Evolutionary conservation across 2,888 invertebrate species (phyloP).

Genomic region (Rotaria socialis): DNA sequence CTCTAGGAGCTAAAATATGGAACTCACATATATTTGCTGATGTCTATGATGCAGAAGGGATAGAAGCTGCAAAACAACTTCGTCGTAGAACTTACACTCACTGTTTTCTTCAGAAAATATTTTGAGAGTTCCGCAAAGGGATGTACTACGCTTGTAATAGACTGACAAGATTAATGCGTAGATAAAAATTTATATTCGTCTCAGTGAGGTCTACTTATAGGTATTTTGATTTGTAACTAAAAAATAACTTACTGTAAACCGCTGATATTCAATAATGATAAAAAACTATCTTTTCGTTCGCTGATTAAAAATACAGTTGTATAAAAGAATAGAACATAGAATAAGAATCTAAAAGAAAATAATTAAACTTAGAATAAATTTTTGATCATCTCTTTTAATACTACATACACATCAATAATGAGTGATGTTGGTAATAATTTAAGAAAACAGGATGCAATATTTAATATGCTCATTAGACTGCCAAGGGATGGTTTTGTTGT

Average conservation of each 20-base stretch:
- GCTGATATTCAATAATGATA: conserved; percentile 32
- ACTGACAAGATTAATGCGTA: too few relatives aligned
- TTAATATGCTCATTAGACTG: background rate
- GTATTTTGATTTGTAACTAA: too few relatives aligned
- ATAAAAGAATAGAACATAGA: background rate
- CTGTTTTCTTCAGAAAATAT: background rate
- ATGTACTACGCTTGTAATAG: too few relatives aligned
- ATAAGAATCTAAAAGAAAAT: background rate
- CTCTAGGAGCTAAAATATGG: too few relatives aligned
- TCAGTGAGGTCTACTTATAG: too few relatives aligned
- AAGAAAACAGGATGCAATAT: background rate
- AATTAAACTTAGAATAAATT: background rate
- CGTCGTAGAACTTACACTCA: too few relatives aligned
- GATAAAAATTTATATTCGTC: too few relatives aligned
- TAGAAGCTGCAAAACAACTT: too few relatives aligned
- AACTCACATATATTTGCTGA: too few relatives aligned
- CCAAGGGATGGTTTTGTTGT: background rate
- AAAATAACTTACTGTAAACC: conserved; percentile 5
- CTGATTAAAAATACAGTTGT: conserved; percentile 19
- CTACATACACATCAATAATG: background rate
- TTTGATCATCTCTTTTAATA: background rate
- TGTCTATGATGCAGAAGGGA: too few relatives aligned
- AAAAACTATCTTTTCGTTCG: conserved; percentile 30
- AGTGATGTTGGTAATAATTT: conserved; percentile 1
- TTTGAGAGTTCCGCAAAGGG: too few relatives aligned